Evolutionary conservation across 92 coral and sea anemone species (phyloP), one percentile per base, ranked within the genome.

Genomic region (Porites divaricata): DNA sequence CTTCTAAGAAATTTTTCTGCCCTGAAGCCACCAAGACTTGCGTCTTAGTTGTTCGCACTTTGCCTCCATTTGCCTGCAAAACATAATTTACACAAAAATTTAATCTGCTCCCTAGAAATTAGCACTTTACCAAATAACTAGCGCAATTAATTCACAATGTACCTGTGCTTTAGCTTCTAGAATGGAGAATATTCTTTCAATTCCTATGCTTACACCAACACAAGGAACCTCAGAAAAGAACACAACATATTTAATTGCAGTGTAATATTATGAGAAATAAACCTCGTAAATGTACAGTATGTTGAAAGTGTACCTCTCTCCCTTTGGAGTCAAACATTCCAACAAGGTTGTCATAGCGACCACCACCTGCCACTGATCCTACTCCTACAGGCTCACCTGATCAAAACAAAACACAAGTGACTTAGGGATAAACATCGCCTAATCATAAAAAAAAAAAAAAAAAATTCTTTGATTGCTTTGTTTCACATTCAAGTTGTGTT

Each of bases 361-460:
- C 99, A 83, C 99, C 99, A 70, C 99, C 99, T 50, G 99, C 99
- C 63, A 96, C 98, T 63, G 99, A 96, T 65, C 99, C 99, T 83
- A 96, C 98, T 61, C 99, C 99, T 15, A 95, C 94, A 45, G 98
- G 93, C 83, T 96, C 99, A 62, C 99, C 99, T 96, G 89, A 20
- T 22, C 45, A 74, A 59, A 66, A 69, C 7, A 16, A 15, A 23
- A 20, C 48, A 69, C 56, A 81, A 6, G 28, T 6, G n/a, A 62
- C 16, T 58, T 13, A 56, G 22, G 50, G 61, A 77, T 26, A 35
- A 35, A 35, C 7, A 35, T 35, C 45, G 45, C 45, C 45, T 35
- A 35, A 4, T 35, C 45, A 35, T 35, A 35, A 35, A 35, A 35
- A 0, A 35, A n/a, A n/a, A n/a, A n/a, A n/a, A n/a, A n/a, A n/a